Percentiles rank a stretch among this genome's conserved stretches.
These are phyloP conservation scores for Calameuta pallipes DNA, from an alignment of 2,888 invertebrate species.

Conservation along the genomic window DNA sequence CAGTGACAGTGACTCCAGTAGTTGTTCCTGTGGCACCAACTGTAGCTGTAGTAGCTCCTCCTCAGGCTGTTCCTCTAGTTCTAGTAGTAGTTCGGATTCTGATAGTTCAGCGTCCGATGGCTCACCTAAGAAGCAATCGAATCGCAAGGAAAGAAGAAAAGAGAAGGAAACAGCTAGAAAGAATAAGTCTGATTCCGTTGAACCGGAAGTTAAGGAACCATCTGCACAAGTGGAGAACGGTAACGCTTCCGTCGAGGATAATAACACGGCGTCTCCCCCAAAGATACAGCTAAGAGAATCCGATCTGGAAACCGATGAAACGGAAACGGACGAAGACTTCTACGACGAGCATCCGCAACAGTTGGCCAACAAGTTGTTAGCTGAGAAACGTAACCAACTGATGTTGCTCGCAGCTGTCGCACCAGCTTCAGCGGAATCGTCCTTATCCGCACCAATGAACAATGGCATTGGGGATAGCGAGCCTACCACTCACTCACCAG, in stretches of 20 bases:
- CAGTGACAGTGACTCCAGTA: conserved; percentile 79
- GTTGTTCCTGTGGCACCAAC: conserved; percentile 85
- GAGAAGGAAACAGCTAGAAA: conserved; percentile 63
- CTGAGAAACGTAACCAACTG: conserved; percentile 80
- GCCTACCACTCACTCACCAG: background rate
- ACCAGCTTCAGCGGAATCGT: conserved; percentile 60
- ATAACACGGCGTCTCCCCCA: conserved; percentile 48
- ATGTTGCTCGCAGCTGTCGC: conserved; percentile 73
- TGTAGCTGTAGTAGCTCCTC: conserved; percentile 84
- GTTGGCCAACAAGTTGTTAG: conserved; percentile 77
- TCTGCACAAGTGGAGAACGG: conserved; percentile 25
- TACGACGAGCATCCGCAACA: conserved; percentile 86
- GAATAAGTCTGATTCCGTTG: conserved; percentile 38
- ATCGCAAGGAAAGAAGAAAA: conserved; percentile 64
- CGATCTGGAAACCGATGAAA: conserved; percentile 86
- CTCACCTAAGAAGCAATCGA: conserved; percentile 65
- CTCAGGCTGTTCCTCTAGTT: conserved; percentile 73
- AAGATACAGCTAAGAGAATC: conserved; percentile 81
- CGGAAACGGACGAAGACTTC: conserved; percentile 89
- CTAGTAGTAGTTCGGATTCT: conserved; percentile 72
- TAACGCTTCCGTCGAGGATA: conserved; percentile 64
- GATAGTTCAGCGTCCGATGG: conserved; percentile 74
- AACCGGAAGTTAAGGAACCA: conserved; percentile 10
- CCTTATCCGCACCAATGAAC: conserved; percentile 44
- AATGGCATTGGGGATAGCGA: conserved; percentile 48